Base-by-base conservation (phyloP, 2,113 vertebrate genomes). In the Brachypteracias leptosomus region DNA sequence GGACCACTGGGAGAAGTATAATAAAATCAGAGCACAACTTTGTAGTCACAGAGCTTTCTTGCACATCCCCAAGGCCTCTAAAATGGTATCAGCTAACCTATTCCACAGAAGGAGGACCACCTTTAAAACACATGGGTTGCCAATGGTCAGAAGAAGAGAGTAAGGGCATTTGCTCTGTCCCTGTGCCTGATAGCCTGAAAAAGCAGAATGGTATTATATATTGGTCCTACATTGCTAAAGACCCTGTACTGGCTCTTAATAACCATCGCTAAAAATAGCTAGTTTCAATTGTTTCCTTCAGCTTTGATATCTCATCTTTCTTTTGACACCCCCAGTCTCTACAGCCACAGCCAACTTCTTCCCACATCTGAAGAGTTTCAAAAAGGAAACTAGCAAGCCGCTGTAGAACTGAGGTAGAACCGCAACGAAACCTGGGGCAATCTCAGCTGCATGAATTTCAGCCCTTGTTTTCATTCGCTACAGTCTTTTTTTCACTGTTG, bases 291-390 rank as follows among this genome's bases (percentile, higher is more conserved):
- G 74, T 95, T 96, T 95, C 77, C 75, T 65, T 92, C 49, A 75
- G 84, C 86, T 94, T 95, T 94, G 78, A 77, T 91, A 94, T 40
- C 57, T 90, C 89, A 94, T 40, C 57, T 90, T 82, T 88, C 85
- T 92, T 93, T 75, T 74, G 86, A 85, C 9, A 9, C 46, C 68
- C 61, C 54, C 51, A 8, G 51, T 71, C 63, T 80, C 70, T 75
- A 55, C 59, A 95, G 71, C 82, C 62, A n/a, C 63, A 89, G 82
- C 77, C 76, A 83, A 38, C 58, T 71, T 85, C 79, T 88, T 89
- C 67, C 88, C 93, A 96, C 94, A 89, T 97, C 84, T 91, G 75
- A 96, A 42, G 52, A 73, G 52, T 95, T 96, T 96, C 90, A 80
- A 35, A 94, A 93, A 83, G 83, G 92, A 96, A 96, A 55, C 77